Conservation (phyloP, 2,888 invertebrate species). For the Ceriagrion tenellum region DNA sequence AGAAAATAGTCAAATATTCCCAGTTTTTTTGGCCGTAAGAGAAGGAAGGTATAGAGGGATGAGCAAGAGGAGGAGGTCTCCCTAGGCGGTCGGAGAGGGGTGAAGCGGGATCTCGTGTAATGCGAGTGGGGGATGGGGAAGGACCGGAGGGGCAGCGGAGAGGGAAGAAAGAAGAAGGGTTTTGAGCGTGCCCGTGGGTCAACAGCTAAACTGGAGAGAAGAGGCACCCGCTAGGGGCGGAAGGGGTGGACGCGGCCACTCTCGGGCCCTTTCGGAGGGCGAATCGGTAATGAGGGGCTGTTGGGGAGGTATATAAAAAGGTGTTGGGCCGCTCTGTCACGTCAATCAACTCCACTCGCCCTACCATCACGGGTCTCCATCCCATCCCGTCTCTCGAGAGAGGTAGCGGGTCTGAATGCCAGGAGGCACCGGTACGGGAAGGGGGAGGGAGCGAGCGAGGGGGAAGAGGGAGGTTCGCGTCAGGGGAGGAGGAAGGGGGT, state of each 20-base stretch:
- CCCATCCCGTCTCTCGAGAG: neutral
- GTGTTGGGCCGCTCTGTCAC: constrained; percentile 19
- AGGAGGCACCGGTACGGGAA: neutral
- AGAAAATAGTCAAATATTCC: no score
- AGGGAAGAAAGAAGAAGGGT: neutral
- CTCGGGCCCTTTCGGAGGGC: neutral
- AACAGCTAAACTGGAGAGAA: constrained; percentile 1
- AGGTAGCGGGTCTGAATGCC: neutral
- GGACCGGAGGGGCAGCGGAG: neutral
- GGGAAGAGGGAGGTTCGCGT: neutral
- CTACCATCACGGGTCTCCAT: neutral
- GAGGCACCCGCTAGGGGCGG: neutral
- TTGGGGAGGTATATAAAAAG: neutral
- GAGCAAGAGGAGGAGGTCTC: neutral
- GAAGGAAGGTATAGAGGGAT: no score
- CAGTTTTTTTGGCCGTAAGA: no score
- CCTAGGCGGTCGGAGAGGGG: neutral
- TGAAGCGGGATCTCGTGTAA: neutral
- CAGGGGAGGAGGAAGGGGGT: neutral
- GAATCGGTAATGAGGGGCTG: constrained; percentile 19
- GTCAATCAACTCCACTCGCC: neutral
- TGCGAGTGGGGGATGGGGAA: neutral
- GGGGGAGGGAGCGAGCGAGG: neutral
- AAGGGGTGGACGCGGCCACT: neutral
- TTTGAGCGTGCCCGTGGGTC: neutral